Base-by-base conservation (phyloP, 1,140 invertebrate genomes). In the Listronotus bonariensis region DNA sequence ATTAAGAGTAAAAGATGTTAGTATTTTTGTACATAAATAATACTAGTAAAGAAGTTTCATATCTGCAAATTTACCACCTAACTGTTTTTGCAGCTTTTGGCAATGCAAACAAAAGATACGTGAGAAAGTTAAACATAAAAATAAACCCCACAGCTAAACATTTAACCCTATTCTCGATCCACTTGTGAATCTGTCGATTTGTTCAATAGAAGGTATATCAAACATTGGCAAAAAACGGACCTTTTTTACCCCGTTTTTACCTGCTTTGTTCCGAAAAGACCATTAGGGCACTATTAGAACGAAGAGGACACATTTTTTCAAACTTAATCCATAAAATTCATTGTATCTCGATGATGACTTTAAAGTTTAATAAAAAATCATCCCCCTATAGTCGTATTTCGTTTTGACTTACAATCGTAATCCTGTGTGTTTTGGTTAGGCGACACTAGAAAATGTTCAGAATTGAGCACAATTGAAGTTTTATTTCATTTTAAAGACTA, bases 81-180 rank as follows among this genome's bases (percentile, higher is more conserved):
- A 32, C 12, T 31, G 12, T 18, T 20, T 52, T 52, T 26, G 31
- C 36, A 55, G 53, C 53, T 55, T 55, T 55, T 55, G 36, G 36
- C 53, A 55, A 55, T 38, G 14, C 36, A 55, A 55, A 55, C 18
- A 55, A 55, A 38, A 55, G 65, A 61, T 55, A 53, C 55, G 54
- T 58, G 61, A 64, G 61, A 64, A 64, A 64, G 54, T 56, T 64
- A 64, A 64, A 64, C 46, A 64, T 4, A 48, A 64, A 64, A 64
- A 55, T 49, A 64, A 64, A 64, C 54, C 61, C 61, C 52, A 32
- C 9, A 18, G 32, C 26, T 18, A 54, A 64, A 56, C 61, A 43
- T 46, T 64, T 63, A 62, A 64, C 61, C 61, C 60, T 42, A 51
- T 43, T 51, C 51, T 55, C 51, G 46, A 64, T 64, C 61, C 61